Base-by-base conservation (phyloP, 2,888 invertebrate genomes). In the Lasioglossum villosulum region DNA sequence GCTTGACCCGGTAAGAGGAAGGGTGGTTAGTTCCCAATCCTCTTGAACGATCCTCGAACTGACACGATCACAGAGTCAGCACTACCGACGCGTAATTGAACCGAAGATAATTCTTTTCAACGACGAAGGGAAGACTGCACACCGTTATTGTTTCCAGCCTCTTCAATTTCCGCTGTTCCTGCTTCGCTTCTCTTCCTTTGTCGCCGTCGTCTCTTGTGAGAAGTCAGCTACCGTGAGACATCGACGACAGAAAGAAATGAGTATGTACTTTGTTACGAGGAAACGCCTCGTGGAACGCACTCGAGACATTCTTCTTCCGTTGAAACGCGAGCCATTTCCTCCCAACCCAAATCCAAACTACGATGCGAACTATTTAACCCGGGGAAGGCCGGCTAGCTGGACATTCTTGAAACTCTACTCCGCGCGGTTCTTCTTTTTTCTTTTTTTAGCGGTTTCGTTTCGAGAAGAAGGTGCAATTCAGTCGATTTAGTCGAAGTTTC, bases 221-320 rank as follows among this genome's bases (percentile, higher is more conserved):
- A 81, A 81, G 81, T 76, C 82, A 75, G 86, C 52, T 71, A 80
- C 83, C 86, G 83, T 82, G 86, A 82, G 86, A 86, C 86, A 68
- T 75, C 81, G 75, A 75, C 77, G 86, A 72, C 75, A 78, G 71
- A 78, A 80, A 81, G 86, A 86, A 86, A 75, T 73, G 76, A 73
- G 75, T 76, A 85, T 85, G 42, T 85, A 79, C 45, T 48, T 23
- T 77, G 86, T 74, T 85, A 84, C 85, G 77, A 80, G 80, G 85
- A 85, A 85, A 85, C 80, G 56, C 80, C 86, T 76, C 75, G 80
- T 72, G 85, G 85, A 75, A 84, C 79, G 79, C 72, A 72, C 84
- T 84, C 78, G 84, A 84, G 85, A 84, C 84, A 84, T 84, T 84
- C 84, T 84, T 78, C 79, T 84, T 84, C 84, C 85, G 85, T 63